Conservation (phyloP, 2,113 vertebrate species). For the Rhadina sibilatrix region DNA sequence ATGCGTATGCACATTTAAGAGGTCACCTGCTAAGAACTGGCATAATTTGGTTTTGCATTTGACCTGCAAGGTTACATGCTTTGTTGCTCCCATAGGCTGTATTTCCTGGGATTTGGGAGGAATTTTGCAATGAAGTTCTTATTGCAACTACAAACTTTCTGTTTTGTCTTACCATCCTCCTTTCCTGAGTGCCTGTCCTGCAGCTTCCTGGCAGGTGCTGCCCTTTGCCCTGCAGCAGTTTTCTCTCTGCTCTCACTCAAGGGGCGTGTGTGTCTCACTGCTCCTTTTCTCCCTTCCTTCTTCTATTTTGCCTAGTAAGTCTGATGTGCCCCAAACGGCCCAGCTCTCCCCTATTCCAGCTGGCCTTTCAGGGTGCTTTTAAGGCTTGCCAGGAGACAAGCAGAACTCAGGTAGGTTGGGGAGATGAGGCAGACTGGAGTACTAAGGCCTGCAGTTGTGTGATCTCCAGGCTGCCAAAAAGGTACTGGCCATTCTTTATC, state of each 20-base stretch:
- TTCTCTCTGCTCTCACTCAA: neutral
- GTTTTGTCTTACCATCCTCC: neutral
- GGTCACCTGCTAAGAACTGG: slow-evolving; percentile 3
- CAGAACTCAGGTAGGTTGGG: neutral
- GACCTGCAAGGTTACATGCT: neutral
- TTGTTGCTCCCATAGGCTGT: neutral
- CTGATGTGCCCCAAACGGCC: neutral
- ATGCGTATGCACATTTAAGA: neutral
- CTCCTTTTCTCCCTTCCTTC: neutral
- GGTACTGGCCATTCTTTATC: neutral
- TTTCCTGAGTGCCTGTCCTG: rapidly evolving
- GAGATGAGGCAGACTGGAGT: neutral
- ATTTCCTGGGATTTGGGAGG: neutral
- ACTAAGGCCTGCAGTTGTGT: rapidly evolving
- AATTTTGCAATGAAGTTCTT: neutral
- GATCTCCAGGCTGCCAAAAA: neutral
- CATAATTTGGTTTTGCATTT: neutral
- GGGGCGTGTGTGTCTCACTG: neutral
- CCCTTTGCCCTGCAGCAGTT: neutral
- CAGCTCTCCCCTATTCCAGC: neutral
- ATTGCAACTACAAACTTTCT: neutral
- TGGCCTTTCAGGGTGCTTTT: neutral
- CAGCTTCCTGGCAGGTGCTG: neutral
- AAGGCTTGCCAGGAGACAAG: neutral
- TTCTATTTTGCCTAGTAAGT: neutral